Evolutionary conservation across 2,113 vertebrate genomes (phyloP).

Genomic region (Thalassoma bifasciatum): DNA sequence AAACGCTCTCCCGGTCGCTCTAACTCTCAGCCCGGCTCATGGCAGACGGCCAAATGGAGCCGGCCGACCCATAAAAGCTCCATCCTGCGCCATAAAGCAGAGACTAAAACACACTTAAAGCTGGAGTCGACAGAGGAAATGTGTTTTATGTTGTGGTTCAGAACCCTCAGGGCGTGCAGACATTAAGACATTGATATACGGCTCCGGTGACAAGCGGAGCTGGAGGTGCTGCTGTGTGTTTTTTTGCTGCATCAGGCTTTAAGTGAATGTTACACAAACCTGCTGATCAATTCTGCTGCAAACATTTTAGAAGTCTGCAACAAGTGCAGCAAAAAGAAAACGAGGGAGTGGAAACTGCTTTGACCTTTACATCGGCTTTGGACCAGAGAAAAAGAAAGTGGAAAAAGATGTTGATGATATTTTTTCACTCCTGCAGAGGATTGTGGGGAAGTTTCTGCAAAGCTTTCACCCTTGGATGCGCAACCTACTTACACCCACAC

Average conservation of each 20-base stretch:
- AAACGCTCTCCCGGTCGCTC: conserved; percentile 37
- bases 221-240: neutral
- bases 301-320: neutral
- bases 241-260: conserved; percentile 16
- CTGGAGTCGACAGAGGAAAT: conserved; percentile 54
- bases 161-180: conserved; percentile 38
- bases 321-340: neutral
- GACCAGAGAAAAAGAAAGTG: neutral
- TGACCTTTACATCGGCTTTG: neutral
- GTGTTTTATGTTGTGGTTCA: conserved; percentile 57
- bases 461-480: too few species aligned
- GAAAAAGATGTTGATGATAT: too few species aligned
- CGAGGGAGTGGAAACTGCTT: neutral
- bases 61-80: conserved; percentile 64
- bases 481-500: too few species aligned
- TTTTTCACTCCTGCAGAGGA: too few species aligned
- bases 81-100: conserved; percentile 70
- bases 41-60: conserved; percentile 63
- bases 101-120: conserved; percentile 74
- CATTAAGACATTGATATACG: conserved; percentile 53
- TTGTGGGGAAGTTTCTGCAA: too few species aligned
- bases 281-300: neutral
- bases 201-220: conserved; percentile 27
- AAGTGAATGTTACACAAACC: neutral
- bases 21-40: conserved; percentile 37